These are phyloP conservation scores for Porites rus DNA, from an alignment of 92 coral and sea anemone genomes.

Conservation along the genomic window DNA sequence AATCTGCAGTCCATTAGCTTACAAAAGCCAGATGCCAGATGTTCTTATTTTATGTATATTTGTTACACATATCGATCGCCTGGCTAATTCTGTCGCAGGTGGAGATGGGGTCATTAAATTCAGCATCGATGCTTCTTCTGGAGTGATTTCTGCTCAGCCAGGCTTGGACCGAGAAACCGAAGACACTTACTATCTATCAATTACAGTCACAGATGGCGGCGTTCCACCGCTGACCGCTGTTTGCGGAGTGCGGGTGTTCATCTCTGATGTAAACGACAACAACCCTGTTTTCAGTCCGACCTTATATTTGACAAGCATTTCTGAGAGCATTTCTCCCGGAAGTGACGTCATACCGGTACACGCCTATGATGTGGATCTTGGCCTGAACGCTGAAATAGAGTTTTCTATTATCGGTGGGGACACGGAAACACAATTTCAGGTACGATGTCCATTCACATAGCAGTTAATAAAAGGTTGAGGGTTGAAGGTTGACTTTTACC, in stretches of 20 bases:
- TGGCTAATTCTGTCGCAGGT: conserved; percentile 30
- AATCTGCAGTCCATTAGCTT: too few relatives aligned
- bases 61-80: too few relatives aligned
- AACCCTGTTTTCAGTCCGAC: conserved; percentile 75
- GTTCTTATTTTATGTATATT: too few relatives aligned
- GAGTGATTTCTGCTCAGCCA: conserved; percentile 59
- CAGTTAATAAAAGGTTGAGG: too few relatives aligned
- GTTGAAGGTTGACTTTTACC: too few relatives aligned
- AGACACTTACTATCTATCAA: conserved; percentile 61
- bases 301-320: conserved; percentile 70
- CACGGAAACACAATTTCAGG: conserved; percentile 60
- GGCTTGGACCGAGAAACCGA: conserved; percentile 74
- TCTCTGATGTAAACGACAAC: conserved; percentile 74
- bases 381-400: conserved; percentile 67
- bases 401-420: conserved; percentile 70
- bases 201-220: conserved; percentile 74
- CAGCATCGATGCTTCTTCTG: conserved; percentile 61
- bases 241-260: conserved; percentile 68
- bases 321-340: conserved; percentile 69
- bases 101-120: conserved; percentile 73
- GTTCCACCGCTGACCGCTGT: conserved; percentile 57
- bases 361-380: conserved; percentile 61
- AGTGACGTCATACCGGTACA: conserved; percentile 76
- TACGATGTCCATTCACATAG: not conserved
- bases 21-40: too few relatives aligned